Conservation (phyloP, 2,113 vertebrate genomes). For the Paracanthobrama guichenoti region DNA sequence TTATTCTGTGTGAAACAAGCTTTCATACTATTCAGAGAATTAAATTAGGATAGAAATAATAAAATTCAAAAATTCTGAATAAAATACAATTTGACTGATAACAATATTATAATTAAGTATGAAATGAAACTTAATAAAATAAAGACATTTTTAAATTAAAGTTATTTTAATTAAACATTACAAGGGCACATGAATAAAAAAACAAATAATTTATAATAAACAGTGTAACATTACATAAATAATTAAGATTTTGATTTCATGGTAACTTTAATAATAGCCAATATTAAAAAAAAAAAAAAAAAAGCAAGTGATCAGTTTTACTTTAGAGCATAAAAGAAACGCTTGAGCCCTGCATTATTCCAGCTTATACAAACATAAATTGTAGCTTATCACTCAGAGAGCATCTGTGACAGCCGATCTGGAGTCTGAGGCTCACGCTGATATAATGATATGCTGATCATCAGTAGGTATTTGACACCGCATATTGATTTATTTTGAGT, state of each 20-base stretch:
- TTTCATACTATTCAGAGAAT: no score
- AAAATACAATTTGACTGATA: background rate
- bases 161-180: background rate
- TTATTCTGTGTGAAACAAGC: no score
- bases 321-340: background rate
- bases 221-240: background rate
- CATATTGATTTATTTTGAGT: constrained; percentile 28
- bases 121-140: background rate
- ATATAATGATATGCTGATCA: constrained; percentile 30
- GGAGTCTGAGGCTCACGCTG: background rate
- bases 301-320: background rate
- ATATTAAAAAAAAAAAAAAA: background rate
- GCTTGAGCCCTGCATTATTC: background rate
- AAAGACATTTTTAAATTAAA: background rate
- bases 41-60: background rate
- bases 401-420: constrained; percentile 6
- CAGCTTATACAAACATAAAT: background rate
- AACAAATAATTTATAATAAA: background rate
- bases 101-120: background rate
- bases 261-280: background rate
- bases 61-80: background rate
- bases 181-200: background rate
- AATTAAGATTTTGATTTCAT: background rate
- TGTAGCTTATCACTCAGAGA: background rate
- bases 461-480: constrained; percentile 6